Evolutionary conservation across 2,113 vertebrate species (phyloP), one percentile per base, ranked within the genome.

Genomic region (Galeopterus variegatus): DNA sequence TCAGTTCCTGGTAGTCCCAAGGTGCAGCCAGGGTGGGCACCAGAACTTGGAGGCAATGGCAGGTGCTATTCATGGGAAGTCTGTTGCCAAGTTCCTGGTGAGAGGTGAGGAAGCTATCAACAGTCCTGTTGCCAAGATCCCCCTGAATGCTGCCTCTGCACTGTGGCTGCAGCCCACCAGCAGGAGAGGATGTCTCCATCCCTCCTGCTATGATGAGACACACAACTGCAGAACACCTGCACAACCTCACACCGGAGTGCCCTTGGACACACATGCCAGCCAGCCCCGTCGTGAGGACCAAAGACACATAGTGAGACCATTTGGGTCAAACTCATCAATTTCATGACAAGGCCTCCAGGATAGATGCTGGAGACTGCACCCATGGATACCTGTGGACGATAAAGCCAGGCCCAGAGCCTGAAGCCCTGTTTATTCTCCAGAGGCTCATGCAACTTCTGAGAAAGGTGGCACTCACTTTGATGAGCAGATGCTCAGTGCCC

Each of bases 401-500:
- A 75, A 6, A 45, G 58, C 48, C 17, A 54, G 31, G 15, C 70
- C 50, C 8, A 28, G 73, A 60, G 17, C 54, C 33, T 9, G 15
- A 69, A 52, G 62, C 8, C 48, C 56, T 64, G 8, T 48, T 62
- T 72, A 36, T 64, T 50, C 5, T 76, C 31, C 80, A 79, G n/a
- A 48, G n/a, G 58, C 23, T 82, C 64, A 12, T 15, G 72, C 9
- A 90, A 14, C 24, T 75, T 54, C 18, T 31, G 8, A 80, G 88
- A 11, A 67, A 28, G 23, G 28, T 23, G 31, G 33, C n/a, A 26
- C 5, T 23, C 0, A 0, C n/a, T 58, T 65, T 1, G 0, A 3
- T 24, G 56, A 94, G 58, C 83, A 88, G 52, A 36, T 86, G 15
- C 15, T 8, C 6, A 1, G 26, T 2, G 9, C 17, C 69, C 21